These are phyloP conservation scores for Coelopa pilipes DNA, from an alignment of 2,888 invertebrate species.

Conservation along the genomic window DNA sequence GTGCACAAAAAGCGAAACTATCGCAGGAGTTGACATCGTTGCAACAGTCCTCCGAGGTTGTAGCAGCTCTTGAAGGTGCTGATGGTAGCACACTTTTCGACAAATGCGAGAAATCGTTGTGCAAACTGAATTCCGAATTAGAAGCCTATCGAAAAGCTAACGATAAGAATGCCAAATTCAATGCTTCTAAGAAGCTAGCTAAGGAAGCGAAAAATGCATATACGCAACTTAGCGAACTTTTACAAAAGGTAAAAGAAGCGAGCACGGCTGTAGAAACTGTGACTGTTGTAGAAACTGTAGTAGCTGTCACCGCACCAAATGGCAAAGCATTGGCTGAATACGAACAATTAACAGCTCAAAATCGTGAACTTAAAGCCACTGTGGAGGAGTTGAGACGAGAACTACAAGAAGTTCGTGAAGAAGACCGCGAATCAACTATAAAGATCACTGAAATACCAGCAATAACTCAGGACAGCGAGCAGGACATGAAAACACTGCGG, in stretches of 20 bases:
- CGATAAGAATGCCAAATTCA: slow-evolving; percentile 63
- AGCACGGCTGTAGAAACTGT: slow-evolving; percentile 59
- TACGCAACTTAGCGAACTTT: slow-evolving; percentile 58
- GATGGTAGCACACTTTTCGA: slow-evolving; percentile 55
- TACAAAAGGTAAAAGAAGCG: slow-evolving; percentile 61
- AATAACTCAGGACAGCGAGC: slow-evolving; percentile 39
- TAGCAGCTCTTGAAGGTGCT: slow-evolving; percentile 54
- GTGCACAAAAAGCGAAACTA: slow-evolving; percentile 53
- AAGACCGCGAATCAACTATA: slow-evolving; percentile 65
- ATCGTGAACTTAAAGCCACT: slow-evolving; percentile 55
- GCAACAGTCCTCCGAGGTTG: slow-evolving; percentile 60
- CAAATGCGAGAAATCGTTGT: slow-evolving; percentile 60
- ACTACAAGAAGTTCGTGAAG: slow-evolving; percentile 51
- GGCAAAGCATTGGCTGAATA: slow-evolving; percentile 62
- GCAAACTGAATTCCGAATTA: slow-evolving; percentile 60
- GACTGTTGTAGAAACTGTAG: slow-evolving; percentile 59
- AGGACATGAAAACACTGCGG: slow-evolving; percentile 14
- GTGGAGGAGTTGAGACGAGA: slow-evolving; percentile 52
- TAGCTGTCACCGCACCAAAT: slow-evolving; percentile 61
- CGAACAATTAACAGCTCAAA: slow-evolving; percentile 60
- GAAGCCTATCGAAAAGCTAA: slow-evolving; percentile 64
- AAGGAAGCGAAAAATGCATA: slow-evolving; percentile 64
- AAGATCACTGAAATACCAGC: slow-evolving; percentile 56
- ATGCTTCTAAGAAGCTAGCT: slow-evolving; percentile 63
- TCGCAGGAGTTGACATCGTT: slow-evolving; percentile 59